Conservation (phyloP, 2,113 vertebrate genomes). For the Alligator mississippiensis region DNA sequence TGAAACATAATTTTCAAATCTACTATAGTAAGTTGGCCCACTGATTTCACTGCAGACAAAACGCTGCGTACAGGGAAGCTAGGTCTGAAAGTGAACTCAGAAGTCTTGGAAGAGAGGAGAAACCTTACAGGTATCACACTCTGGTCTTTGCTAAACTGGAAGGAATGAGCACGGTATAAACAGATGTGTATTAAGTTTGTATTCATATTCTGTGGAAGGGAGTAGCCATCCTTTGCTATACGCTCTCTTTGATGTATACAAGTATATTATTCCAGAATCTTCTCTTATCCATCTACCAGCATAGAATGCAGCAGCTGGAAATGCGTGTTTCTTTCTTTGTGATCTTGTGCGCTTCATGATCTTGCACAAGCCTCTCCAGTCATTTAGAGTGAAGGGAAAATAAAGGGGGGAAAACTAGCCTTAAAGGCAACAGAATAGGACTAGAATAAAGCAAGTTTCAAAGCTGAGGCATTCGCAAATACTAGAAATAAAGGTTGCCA, state of each 20-base stretch:
- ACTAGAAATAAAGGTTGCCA: too few species aligned
- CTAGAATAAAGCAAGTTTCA: not conserved
- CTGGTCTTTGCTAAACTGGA: not conserved
- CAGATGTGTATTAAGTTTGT: not conserved
- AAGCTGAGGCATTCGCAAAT: not conserved
- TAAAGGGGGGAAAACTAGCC: not conserved
- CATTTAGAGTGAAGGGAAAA: not conserved
- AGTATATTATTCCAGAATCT: not conserved
- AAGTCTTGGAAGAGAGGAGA: not conserved
- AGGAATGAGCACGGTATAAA: not conserved
- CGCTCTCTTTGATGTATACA: not conserved
- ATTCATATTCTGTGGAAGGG: not conserved
- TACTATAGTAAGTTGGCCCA: too few species aligned
- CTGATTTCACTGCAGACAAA: too few species aligned
- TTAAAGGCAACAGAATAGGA: not conserved
- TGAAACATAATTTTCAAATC: too few species aligned
- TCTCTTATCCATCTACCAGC: not conserved
- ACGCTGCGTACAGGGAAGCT: not conserved
- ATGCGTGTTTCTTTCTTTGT: not conserved
- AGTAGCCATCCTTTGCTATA: not conserved
- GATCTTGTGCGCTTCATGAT: not conserved
- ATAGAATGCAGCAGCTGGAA: not conserved
- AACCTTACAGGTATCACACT: not conserved
- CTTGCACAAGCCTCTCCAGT: not conserved
- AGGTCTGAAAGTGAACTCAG: not conserved